Evolutionary conservation across 1,140 invertebrate species (phyloP).

Genomic region (Mycetomoellerius zeteki): DNA sequence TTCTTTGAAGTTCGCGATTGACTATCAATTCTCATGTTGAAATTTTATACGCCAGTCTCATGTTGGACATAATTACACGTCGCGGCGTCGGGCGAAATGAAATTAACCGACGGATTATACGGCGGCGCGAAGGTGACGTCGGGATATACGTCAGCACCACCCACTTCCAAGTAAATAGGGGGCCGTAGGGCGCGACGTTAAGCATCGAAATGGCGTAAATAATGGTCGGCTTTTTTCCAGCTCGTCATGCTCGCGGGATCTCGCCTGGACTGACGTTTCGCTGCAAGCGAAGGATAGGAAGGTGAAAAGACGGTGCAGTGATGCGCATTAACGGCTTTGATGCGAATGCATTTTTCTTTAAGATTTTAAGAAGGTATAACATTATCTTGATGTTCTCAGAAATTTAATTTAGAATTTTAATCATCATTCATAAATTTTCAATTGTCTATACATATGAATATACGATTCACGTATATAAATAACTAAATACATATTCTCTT

Average conservation of each 20-base stretch:
- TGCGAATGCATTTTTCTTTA: not conserved
- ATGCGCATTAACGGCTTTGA: slow-evolving; percentile 17
- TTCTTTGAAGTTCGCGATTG: slow-evolving; percentile 45
- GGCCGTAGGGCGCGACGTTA: slow-evolving; percentile 54
- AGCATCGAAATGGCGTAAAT: slow-evolving; percentile 70
- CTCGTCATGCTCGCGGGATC: slow-evolving; percentile 64
- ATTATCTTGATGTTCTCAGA: not conserved
- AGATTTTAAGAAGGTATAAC: not conserved
- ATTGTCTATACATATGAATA: not conserved
- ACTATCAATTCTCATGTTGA: slow-evolving; percentile 69
- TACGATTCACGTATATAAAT: not conserved
- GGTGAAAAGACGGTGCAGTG: not conserved
- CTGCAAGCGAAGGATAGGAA: slow-evolving; percentile 45
- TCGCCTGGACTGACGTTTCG: slow-evolving; percentile 55
- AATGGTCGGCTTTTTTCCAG: slow-evolving; percentile 64
- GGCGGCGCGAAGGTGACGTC: slow-evolving; percentile 13
- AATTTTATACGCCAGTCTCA: slow-evolving; percentile 45
- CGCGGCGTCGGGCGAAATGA: slow-evolving; percentile 63
- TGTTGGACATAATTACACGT: slow-evolving; percentile 67
- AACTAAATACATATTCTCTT: not conserved
- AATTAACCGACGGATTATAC: slow-evolving; percentile 49
- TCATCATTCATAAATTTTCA: not conserved
- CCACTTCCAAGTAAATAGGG: slow-evolving; percentile 64
- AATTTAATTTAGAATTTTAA: slow-evolving; percentile 1
- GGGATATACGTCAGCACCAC: slow-evolving; percentile 64